phyloP scores from a whole-genome alignment of 2,888 invertebrate species.

The Apodemia hepburni region DNA sequence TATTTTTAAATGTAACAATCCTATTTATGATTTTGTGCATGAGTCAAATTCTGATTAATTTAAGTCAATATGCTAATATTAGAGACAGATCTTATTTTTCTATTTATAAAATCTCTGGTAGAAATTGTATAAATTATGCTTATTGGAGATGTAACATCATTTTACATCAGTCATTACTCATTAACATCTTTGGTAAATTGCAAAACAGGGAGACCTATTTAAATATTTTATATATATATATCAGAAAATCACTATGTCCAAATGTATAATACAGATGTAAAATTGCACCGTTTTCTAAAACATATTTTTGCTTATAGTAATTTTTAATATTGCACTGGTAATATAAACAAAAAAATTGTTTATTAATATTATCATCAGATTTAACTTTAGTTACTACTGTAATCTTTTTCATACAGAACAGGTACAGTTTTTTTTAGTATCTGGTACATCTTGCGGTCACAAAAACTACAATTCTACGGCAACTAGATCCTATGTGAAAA shows the following conservation, averaged over 20 bases:
- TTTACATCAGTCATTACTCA: constrained; percentile 44
- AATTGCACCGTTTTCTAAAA: constrained; percentile 64
- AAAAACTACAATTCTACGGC: no score
- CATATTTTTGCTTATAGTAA: constrained; percentile 72
- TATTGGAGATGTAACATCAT: constrained; percentile 36
- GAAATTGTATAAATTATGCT: constrained; percentile 26
- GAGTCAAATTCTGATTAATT: constrained; percentile 43
- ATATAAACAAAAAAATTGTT: constrained; percentile 27
- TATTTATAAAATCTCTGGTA: constrained; percentile 32
- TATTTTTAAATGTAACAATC: constrained; percentile 31
- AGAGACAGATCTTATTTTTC: constrained; percentile 32
- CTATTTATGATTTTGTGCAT: constrained; percentile 63
- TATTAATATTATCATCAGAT: constrained; percentile 1
- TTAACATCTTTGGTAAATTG: constrained; percentile 65
- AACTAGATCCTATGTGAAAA: no score
- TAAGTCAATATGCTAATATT: constrained; percentile 40
- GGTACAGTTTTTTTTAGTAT: no score
- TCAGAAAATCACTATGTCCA: constrained; percentile 34
- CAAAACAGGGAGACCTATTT: constrained; percentile 40
- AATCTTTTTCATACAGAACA: no score
- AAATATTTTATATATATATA: constrained; percentile 31
- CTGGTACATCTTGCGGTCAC: no score
- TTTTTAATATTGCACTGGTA: constrained; percentile 74
- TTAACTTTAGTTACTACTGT: background rate
- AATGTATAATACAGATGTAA: constrained; percentile 42